Conservation (phyloP, 2,113 vertebrate species). For the Aegotheles bennettii region DNA sequence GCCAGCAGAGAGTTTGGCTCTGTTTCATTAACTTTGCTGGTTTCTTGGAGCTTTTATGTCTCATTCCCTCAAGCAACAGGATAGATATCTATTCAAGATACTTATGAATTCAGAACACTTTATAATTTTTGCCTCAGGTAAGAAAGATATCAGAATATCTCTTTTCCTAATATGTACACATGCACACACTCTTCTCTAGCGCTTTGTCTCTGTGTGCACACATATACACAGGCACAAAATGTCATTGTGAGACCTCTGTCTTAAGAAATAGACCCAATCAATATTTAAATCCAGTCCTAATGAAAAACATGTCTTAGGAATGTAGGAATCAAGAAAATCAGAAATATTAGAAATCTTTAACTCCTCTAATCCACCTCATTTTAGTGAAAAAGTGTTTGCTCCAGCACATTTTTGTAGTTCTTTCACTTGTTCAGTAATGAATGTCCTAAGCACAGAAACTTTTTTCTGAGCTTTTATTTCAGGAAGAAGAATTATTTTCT, state of each 20-base stretch:
- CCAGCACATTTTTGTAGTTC: constrained; percentile 38
- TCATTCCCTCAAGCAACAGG: constrained; percentile 19
- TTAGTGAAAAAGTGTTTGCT: neutral
- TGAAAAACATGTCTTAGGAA: neutral
- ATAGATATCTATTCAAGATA: neutral
- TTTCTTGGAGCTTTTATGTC: constrained; percentile 8
- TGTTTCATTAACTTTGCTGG: constrained; percentile 9
- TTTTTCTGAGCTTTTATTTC: constrained; percentile 10
- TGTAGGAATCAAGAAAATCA: neutral
- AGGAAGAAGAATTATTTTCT: constrained; percentile 36
- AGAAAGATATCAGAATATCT: neutral
- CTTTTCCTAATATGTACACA: neutral
- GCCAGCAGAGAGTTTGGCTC: neutral
- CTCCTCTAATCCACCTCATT: neutral
- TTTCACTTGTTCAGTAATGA: constrained; percentile 9
- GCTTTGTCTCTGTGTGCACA: neutral
- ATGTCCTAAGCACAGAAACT: neutral
- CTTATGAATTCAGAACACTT: neutral
- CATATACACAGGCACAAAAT: neutral
- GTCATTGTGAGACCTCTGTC: neutral
- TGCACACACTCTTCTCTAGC: neutral
- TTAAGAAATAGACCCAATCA: neutral
- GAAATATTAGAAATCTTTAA: neutral
- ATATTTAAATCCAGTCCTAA: neutral
- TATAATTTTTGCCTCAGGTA: neutral